Evolutionary conservation across 2,797 vertebrate species (phyloP).

Genomic region (Sebastiscus tertius): DNA sequence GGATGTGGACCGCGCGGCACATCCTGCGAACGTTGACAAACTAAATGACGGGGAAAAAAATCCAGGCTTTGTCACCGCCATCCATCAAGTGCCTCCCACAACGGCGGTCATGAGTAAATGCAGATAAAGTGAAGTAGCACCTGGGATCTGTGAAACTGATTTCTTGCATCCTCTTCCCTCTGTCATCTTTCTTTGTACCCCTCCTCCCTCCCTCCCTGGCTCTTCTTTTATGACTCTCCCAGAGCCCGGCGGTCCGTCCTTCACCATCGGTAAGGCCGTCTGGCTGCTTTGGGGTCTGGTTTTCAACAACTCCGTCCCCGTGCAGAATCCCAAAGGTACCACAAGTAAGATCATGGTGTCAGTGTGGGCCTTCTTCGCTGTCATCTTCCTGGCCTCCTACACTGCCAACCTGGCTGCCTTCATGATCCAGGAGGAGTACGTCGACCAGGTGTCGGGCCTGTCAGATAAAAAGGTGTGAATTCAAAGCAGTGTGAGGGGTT

Average conservation of each 20-base stretch:
- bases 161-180: neutral
- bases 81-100: conserved; percentile 40
- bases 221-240: conserved; percentile 33
- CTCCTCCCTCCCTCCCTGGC: neutral
- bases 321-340: conserved; percentile 99
- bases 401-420: conserved; percentile 99
- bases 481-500: neutral
- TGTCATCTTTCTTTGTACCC: conserved; percentile 20
- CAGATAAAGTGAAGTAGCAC: conserved; percentile 20
- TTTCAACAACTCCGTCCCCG: conserved; percentile 99
- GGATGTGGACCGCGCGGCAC: conserved; percentile 22
- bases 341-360: conserved; percentile 99
- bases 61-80: conserved; percentile 23
- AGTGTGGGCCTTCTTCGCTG: conserved; percentile 99
- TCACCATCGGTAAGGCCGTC: conserved; percentile 98
- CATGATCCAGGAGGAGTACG: conserved; percentile 99
- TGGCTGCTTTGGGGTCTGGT: conserved; percentile 99
- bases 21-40: conserved; percentile 41
- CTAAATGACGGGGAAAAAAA: conserved; percentile 40
- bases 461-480: conserved; percentile 97
- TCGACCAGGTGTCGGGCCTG: conserved; percentile 98
- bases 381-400: conserved; percentile 99
- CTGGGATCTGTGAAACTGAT: conserved; percentile 14
- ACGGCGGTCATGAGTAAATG: conserved; percentile 22
- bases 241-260: conserved; percentile 99